Base-by-base conservation (phyloP, 1,140 invertebrate genomes). In the Venturia canescens region DNA sequence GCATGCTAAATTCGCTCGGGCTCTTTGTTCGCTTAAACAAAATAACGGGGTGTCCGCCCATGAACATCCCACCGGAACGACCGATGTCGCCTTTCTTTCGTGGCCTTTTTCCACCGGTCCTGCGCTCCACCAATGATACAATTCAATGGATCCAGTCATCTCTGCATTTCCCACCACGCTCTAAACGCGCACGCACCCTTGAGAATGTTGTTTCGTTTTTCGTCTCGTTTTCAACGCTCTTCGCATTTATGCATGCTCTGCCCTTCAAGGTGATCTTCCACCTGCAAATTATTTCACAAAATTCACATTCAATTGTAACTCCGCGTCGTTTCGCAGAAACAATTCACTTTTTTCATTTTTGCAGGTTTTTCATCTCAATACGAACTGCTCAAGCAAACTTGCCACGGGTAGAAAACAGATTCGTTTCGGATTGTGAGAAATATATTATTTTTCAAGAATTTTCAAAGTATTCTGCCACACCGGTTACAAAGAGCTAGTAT, bases 21-120 rank as follows among this genome's bases (percentile, higher is more conserved):
- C 48, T 53, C 71, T 53, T 74, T 74, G 71, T 74, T 74, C 71
- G 5, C 71, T 74, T 53, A 53, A 74, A 74, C 48, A 53, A 74
- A 74, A 74, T 74, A 74, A 74, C 71, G 38, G 71, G 71, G 71
- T 74, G 71, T 74, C 71, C 71, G 71, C 34, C 71, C 48, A 74
- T 74, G 71, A 74, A 74, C 38, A 74, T 74, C 71, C 71, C 44
- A 26, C 38, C 71, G 48, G 38, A 74, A 50, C 48, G 71, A 13
- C 18, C 71, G 23, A 74, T 74, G 44, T 27, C 38, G n/a, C n/a
- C 44, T 53, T 74, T 13, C 26, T 3, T 27, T n/a, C 15, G 5
- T 53, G 21, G 48, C 44, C 48, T 53, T 53, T 74, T 50, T 27
- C 26, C 13, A 1, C 23, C 3, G 26, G 23, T 26, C 11, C 13